These are phyloP conservation scores for Gymnothorax reevesii DNA, from an alignment of 2,797 vertebrate genomes.

Conservation along the genomic window DNA sequence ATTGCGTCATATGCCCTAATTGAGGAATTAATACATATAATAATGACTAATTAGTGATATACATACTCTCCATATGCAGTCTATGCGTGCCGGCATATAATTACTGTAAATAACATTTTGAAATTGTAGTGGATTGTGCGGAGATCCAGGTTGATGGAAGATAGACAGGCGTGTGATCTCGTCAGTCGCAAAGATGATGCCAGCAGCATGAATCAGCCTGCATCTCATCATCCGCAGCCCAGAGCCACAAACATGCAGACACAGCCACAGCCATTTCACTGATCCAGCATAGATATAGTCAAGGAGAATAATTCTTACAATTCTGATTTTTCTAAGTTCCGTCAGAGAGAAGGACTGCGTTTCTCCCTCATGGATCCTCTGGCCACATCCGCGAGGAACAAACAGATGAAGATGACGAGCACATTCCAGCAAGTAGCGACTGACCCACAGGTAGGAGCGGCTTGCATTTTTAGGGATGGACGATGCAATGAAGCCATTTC, in stretches of 20 bases:
- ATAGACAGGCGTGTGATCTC: not conserved
- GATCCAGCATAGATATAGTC: not conserved
- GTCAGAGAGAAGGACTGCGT: not conserved
- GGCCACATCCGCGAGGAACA: not conserved
- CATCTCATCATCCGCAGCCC: not conserved
- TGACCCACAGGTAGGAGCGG: not conserved
- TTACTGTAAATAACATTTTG: not conserved
- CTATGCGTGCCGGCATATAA: not conserved
- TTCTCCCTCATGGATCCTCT: not conserved
- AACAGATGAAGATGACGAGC: not conserved
- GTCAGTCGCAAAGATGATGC: not conserved
- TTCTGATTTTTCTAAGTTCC: not conserved
- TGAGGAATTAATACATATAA: not conserved
- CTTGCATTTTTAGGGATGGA: conserved; percentile 8
- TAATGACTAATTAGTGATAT: not conserved
- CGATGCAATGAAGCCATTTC: conserved; percentile 9
- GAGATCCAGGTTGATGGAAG: not conserved
- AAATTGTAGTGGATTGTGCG: not conserved
- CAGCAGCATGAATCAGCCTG: conserved; percentile 12
- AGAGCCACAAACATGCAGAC: not conserved
- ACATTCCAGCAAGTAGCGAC: not conserved
- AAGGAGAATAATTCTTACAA: not conserved
- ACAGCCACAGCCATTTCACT: not conserved
- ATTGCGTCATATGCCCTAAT: not conserved
- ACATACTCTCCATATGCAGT: not conserved